These are phyloP conservation scores for Gadopsis bispinosus DNA, from an alignment of 2,797 vertebrate species.

Conservation along the genomic window DNA sequence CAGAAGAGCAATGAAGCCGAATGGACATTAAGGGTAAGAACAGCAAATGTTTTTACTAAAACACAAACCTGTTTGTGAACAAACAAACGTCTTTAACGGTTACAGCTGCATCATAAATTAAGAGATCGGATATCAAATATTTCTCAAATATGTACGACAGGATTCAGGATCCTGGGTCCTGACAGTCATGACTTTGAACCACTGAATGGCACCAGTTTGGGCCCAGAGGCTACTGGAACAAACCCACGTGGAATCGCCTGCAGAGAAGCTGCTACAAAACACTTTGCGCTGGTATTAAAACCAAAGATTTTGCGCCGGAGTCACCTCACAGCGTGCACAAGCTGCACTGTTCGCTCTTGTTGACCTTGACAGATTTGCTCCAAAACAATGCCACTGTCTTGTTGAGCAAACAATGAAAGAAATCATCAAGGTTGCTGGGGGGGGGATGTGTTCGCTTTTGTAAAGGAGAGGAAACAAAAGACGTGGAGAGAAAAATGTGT, in stretches of 20 bases:
- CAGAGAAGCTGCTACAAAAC: not conserved
- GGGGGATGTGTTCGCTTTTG: not conserved
- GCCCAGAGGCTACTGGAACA: not conserved
- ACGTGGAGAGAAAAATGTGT: conserved; percentile 6
- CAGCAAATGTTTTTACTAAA: not conserved
- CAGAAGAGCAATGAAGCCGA: not conserved
- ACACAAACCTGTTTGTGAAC: not conserved
- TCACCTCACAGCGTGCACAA: not conserved
- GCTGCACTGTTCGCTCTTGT: not conserved
- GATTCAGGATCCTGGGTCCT: not conserved
- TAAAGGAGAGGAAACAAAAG: conserved; percentile 18
- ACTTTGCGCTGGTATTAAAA: not conserved
- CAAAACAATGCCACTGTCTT: not conserved
- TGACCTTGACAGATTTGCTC: conserved; percentile 19
- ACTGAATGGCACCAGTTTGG: not conserved
- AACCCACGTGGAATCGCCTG: not conserved
- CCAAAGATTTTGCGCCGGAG: no score
- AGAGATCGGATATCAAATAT: not conserved
- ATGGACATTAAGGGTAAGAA: not conserved
- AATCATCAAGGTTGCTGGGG: fast-evolving
- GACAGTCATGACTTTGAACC: not conserved
- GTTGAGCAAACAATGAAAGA: not conserved
- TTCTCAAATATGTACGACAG: not conserved
- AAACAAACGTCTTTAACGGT: not conserved
- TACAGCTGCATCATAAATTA: not conserved